phyloP scores from a whole-genome alignment of 2,797 vertebrate genomes.

The Xiphophorus birchmanni region DNA sequence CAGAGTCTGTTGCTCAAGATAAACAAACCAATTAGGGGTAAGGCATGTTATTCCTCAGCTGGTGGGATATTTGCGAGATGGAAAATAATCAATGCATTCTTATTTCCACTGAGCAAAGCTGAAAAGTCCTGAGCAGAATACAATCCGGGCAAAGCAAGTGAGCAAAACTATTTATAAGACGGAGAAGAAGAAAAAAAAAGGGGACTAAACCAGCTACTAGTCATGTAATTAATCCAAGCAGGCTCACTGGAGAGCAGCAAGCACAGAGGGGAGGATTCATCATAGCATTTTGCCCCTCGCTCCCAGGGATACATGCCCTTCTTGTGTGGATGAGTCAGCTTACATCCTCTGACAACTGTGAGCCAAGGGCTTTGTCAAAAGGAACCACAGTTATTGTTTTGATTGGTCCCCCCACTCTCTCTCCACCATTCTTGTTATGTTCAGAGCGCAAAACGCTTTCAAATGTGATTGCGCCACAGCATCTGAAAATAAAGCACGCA shows the following conservation, averaged over 20 bases:
- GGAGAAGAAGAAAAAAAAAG: slow-evolving; percentile 64
- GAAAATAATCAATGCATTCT: slow-evolving; percentile 82
- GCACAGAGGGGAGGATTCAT: slow-evolving; percentile 75
- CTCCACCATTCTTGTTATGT: slow-evolving; percentile 63
- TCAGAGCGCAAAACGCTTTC: slow-evolving; percentile 76
- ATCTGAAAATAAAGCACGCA: slow-evolving; percentile 74
- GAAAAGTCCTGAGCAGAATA: slow-evolving; percentile 72
- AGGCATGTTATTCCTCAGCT: slow-evolving; percentile 80
- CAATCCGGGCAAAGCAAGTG: slow-evolving; percentile 60
- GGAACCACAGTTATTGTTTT: slow-evolving; percentile 80
- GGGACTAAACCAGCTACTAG: slow-evolving; percentile 76
- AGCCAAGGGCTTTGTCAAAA: slow-evolving; percentile 81
- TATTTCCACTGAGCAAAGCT: slow-evolving; percentile 70
- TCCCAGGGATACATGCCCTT: slow-evolving; percentile 80
- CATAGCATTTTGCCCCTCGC: slow-evolving; percentile 73
- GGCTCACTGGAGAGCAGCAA: slow-evolving; percentile 68
- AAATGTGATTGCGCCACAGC: slow-evolving; percentile 77
- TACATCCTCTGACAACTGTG: slow-evolving; percentile 81
- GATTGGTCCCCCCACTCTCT: slow-evolving; percentile 51
- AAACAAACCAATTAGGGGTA: slow-evolving; percentile 83
- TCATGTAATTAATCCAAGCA: slow-evolving; percentile 77
- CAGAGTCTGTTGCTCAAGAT: slow-evolving; percentile 81
- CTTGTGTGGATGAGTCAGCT: slow-evolving; percentile 82
- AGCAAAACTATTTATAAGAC: slow-evolving; percentile 73
- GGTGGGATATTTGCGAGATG: slow-evolving; percentile 78